Evolutionary conservation across 2,888 invertebrate species (phyloP), one percentile per base, ranked within the genome.

Genomic region (Nebria brevicollis): DNA sequence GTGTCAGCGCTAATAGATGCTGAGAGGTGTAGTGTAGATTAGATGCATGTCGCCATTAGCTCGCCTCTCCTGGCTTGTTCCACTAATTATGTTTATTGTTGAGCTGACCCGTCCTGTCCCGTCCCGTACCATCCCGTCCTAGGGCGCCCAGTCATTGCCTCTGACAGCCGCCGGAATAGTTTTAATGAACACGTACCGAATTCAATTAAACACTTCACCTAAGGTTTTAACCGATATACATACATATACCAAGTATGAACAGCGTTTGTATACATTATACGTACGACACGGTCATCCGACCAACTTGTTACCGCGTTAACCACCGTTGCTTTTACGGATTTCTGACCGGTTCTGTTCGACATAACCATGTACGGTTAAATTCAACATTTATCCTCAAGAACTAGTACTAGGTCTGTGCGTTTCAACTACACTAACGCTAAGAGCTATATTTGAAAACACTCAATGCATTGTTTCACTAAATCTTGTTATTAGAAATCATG

Each of bases 81-180:
- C 64, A 42, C 77, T 77, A 77, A 77, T 77, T 77, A 77, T 77
- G 70, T 77, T 77, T 77, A 77, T 77, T 77, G 77, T 77, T 26
- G 20, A 26, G 77, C 77, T 70, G 70, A 77, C 77, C 77, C 77
- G 66, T 25, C 43, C 41, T 11, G 20, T 34, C 42, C 41, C 15
- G 73, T 15, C 42, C 75, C 13, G 64, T 64, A 65, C 75, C 75
- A 75, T 20, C 42, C 13, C 13, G 25, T 65, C 65, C 64, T 20
- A 15, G 66, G 66, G 65, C 42, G 68, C 20, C 77, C 6, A 77
- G 42, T 43, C 68, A 77, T 77, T 70, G 68, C 15, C 70, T 25
- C 68, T 70, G 68, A 77, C 77, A 70, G 68, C 42, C 26, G 15
- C 26, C n/a, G 42, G 41, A 41, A 68, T 25, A 43, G 77, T 42